Base-by-base conservation (phyloP, 2,113 vertebrate genomes). In the Mobula birostris region DNA sequence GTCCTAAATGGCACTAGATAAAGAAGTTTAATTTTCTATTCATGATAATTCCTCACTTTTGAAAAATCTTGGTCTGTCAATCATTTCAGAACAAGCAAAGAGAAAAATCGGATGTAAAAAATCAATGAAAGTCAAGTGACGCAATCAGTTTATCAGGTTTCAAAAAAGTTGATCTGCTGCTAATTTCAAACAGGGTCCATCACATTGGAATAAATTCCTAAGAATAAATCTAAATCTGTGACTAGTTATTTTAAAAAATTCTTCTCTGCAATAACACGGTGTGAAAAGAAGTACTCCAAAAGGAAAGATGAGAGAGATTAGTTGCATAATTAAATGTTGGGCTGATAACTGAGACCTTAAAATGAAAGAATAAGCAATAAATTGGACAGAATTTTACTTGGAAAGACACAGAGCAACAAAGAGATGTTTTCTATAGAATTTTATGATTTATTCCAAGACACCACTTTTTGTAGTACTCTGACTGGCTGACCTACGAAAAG, bases 381-480 rank as follows among this genome's bases (percentile, higher is more conserved):
- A n/a, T 85, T 85, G 82, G 40, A 56, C 80, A 48, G 80, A 56
- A 83, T 87, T 61, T 87, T 87, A 87, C 83, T 87, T 61, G 58
- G 83, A 27, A 87, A 87, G 56, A 61, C 83, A 87, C 27, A 87
- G 79, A 61, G 24, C 83, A 63, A 88, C 83, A 87, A 61, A 61
- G 83, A 29, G 56, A 29, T 24, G 61, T 61, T 83, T 56, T 48
- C 83, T 29, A 29, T 56, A 63, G 14, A n/a, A 63, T 88, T 87
- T 88, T 63, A 29, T 88, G 83, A 88, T 88, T 88, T 63, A 88
- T 88, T 56, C 14, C 29, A 61, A 88, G 58, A 88, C n/a, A 4
- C n/a, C 9, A 88, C 58, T 24, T 63, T 88, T 63, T 88, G 48
- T 48, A 85, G 82, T 58, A 58, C 19, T 27, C 36, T 48, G 80